phyloP scores from a whole-genome alignment of 2,797 vertebrate genomes.

The Pipistrellus pipistrellus region DNA sequence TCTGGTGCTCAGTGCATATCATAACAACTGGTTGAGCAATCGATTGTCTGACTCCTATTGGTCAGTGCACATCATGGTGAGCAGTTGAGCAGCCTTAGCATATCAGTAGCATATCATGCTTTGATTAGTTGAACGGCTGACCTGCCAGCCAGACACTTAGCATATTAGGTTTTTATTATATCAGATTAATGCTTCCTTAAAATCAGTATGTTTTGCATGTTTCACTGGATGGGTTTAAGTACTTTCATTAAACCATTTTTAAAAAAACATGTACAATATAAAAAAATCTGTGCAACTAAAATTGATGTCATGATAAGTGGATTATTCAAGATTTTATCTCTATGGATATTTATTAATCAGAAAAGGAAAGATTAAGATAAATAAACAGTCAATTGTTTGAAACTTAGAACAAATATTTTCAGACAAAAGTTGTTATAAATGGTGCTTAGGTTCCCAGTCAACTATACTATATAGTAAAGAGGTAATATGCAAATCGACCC shows the following conservation, averaged over 20 bases:
- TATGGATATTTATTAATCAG: slow-evolving; percentile 21
- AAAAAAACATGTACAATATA: slow-evolving; percentile 11
- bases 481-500: too few relatives aligned
- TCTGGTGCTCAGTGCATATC: too few relatives aligned
- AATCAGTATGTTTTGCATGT: slow-evolving; percentile 25
- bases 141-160: too few relatives aligned
- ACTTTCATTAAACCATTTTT: slow-evolving; percentile 33
- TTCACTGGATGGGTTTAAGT: slow-evolving; percentile 43
- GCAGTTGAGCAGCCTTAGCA: too few relatives aligned
- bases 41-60: too few relatives aligned
- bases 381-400: slow-evolving; percentile 6
- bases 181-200: not conserved
- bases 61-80: too few relatives aligned
- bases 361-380: slow-evolving; percentile 47
- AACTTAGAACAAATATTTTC: slow-evolving; percentile 27
- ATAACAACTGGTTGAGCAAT: too few relatives aligned
- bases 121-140: too few relatives aligned
- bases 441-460: slow-evolving; percentile 9
- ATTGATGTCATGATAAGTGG: not conserved
- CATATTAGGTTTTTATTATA: too few relatives aligned
- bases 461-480: not conserved
- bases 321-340: slow-evolving; percentile 34
- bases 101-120: too few relatives aligned
- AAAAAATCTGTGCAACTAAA: slow-evolving; percentile 54
- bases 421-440: slow-evolving; percentile 53